Evolutionary conservation across 2,888 invertebrate genomes (phyloP).

Genomic region (Melanostoma scalare): DNA sequence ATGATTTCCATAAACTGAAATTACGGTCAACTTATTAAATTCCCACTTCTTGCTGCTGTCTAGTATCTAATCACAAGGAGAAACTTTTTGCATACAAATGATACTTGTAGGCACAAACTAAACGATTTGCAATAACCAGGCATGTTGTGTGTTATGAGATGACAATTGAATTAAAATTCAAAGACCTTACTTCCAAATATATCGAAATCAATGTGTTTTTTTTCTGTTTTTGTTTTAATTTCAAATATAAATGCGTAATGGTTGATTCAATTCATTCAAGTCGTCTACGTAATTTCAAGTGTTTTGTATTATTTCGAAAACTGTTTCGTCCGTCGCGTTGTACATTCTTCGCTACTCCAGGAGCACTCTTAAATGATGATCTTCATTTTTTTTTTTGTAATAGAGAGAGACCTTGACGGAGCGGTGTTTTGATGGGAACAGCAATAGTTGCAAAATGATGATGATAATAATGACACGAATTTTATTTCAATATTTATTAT

Average conservation of each 20-base stretch:
- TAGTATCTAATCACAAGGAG: background rate
- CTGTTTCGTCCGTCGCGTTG: conserved; percentile 28
- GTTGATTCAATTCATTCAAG: background rate
- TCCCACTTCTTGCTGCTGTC: conserved; percentile 15
- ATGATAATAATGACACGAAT: conserved; percentile 9
- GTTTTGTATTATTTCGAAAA: background rate
- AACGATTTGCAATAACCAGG: conserved; percentile 7
- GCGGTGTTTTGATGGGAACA: conserved; percentile 38
- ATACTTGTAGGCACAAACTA: background rate
- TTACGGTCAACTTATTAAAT: conserved; percentile 20
- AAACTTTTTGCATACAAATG: conserved; percentile 18
- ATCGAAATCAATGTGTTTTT: background rate
- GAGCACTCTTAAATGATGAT: conserved; percentile 49
- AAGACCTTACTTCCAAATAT: background rate
- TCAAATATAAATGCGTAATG: conserved; percentile 13
- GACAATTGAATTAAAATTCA: conserved; percentile 7
- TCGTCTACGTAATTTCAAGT: conserved; percentile 7
- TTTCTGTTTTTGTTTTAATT: conserved; percentile 22
- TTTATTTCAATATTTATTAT: background rate
- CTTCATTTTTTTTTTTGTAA: conserved; percentile 38
- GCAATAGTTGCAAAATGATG: conserved; percentile 15
- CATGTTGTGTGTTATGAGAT: conserved; percentile 9
- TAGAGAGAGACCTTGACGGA: conserved; percentile 60
- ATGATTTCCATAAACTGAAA: background rate
- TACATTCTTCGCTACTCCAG: conserved; percentile 27